Evolutionary conservation across 2,797 vertebrate species (phyloP).

Genomic region (Gymnodraco acuticeps): DNA sequence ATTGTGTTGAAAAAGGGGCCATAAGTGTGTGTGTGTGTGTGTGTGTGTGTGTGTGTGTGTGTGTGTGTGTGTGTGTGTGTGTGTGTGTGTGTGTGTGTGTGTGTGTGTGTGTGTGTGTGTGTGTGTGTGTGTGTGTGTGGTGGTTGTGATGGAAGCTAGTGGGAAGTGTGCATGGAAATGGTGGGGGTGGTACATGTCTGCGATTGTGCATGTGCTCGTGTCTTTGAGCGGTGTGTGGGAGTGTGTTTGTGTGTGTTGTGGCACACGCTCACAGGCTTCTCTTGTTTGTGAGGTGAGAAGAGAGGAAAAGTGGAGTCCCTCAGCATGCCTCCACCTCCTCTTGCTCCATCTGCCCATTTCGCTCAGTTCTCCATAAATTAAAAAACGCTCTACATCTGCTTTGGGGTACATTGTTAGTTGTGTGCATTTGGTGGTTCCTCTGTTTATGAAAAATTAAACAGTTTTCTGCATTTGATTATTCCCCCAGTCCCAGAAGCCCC

Average conservation of each 20-base stretch:
- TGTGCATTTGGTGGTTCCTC: constrained; percentile 80
- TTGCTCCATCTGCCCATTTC: constrained; percentile 84
- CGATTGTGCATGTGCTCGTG: constrained; percentile 53
- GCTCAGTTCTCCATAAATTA: constrained; percentile 84
- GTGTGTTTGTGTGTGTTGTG: constrained; percentile 72
- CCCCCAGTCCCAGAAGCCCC: constrained; percentile 60
- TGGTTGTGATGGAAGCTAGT: constrained; percentile 43
- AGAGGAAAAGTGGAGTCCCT: constrained; percentile 80
- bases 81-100: constrained; percentile 3
- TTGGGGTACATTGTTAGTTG: constrained; percentile 84
- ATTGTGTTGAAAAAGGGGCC: constrained; percentile 34
- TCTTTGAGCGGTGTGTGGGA: constrained; percentile 68
- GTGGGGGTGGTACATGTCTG: constrained; percentile 63
- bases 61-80: constrained; percentile 26
- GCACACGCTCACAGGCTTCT: constrained; percentile 78
- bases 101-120: background rate
- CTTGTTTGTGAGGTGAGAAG: constrained; percentile 84
- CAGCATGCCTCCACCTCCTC: constrained; percentile 83
- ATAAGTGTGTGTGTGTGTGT: background rate
- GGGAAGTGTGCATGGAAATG: constrained; percentile 50
- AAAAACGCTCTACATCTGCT: constrained; percentile 83
- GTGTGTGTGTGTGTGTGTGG: constrained; percentile 12
- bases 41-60: constrained; percentile 22
- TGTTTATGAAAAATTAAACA: constrained; percentile 86
- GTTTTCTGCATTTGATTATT: constrained; percentile 80